phyloP scores from a whole-genome alignment of 2,113 vertebrate genomes.

The Ancistrus triradiatus region DNA sequence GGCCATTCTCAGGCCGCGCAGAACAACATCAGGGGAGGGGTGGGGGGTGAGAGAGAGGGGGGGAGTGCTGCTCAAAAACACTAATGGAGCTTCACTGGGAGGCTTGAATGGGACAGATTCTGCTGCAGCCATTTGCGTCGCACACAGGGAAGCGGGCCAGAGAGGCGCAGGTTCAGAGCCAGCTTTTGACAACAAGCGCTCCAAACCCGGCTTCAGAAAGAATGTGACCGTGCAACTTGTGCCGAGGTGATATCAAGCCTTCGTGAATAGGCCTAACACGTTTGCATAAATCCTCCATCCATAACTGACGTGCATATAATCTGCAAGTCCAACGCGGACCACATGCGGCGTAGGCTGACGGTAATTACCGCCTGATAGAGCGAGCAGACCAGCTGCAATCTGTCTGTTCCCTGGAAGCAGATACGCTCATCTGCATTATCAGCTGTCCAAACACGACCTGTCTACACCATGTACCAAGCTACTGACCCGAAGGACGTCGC shows the following conservation, averaged over 20 bases:
- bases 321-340: background rate
- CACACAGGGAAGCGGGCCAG: too few relatives aligned
- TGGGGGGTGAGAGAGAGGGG: too few relatives aligned
- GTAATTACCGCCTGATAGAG: background rate
- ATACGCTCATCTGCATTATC: slow-evolving; percentile 55
- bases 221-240: background rate
- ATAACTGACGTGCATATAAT: background rate
- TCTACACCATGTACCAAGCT: slow-evolving; percentile 49
- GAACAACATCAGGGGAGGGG: background rate
- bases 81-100: slow-evolving; percentile 22
- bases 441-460: slow-evolving; percentile 56
- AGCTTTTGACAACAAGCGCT: too few relatives aligned
- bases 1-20: slow-evolving; percentile 45
- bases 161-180: too few relatives aligned
- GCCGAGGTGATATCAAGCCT: too few relatives aligned
- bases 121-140: background rate
- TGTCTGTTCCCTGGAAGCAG: slow-evolving; percentile 37
- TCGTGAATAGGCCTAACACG: too few relatives aligned
- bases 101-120: slow-evolving; percentile 27
- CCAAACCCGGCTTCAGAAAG: background rate
- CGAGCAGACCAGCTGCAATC: background rate
- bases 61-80: background rate
- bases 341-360: background rate
- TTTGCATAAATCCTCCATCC: background rate
- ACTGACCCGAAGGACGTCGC: slow-evolving; percentile 36